Conservation (phyloP, 2,888 invertebrate genomes). For the Drosophila picticornis region DNA sequence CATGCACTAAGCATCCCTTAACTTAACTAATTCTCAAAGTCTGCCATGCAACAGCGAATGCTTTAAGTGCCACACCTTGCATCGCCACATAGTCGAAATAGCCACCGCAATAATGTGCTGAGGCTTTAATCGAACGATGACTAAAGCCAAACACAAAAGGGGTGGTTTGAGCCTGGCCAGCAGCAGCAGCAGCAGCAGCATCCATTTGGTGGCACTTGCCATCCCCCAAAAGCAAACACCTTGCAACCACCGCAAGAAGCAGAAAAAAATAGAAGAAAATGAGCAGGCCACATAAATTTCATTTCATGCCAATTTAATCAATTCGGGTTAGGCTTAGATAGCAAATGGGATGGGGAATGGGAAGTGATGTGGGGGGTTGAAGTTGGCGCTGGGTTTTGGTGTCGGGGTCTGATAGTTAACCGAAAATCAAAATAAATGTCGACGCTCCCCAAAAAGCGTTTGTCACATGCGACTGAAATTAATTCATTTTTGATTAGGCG, state of each 20-base stretch:
- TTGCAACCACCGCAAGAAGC: conserved; percentile 54
- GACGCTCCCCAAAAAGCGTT: conserved; percentile 45
- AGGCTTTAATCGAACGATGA: conserved; percentile 39
- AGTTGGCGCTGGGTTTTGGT: background rate
- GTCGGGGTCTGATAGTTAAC: background rate
- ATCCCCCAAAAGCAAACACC: conserved; percentile 45
- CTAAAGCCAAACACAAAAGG: conserved; percentile 10
- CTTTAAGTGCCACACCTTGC: conserved; percentile 44
- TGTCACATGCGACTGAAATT: conserved; percentile 77
- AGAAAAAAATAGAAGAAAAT: conserved; percentile 8
- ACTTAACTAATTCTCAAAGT: conserved; percentile 3
- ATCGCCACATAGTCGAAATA: background rate
- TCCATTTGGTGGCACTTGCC: conserved; percentile 35
- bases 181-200: conserved; percentile 8
- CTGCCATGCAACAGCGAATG: conserved; percentile 7
- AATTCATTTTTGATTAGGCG: conserved; percentile 81
- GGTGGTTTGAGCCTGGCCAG: conserved; percentile 12
- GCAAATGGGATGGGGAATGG: too few species aligned
- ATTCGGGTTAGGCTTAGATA: conserved; percentile 68
- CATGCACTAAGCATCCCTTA: conserved; percentile 40
- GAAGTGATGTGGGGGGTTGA: background rate
- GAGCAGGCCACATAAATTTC: conserved; percentile 71
- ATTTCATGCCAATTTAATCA: conserved; percentile 80
- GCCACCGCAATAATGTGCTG: conserved; percentile 32
- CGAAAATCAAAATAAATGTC: conserved; percentile 53